Base-by-base conservation (phyloP, 2,113 vertebrate species). In the Zosterops hypoxanthus region DNA sequence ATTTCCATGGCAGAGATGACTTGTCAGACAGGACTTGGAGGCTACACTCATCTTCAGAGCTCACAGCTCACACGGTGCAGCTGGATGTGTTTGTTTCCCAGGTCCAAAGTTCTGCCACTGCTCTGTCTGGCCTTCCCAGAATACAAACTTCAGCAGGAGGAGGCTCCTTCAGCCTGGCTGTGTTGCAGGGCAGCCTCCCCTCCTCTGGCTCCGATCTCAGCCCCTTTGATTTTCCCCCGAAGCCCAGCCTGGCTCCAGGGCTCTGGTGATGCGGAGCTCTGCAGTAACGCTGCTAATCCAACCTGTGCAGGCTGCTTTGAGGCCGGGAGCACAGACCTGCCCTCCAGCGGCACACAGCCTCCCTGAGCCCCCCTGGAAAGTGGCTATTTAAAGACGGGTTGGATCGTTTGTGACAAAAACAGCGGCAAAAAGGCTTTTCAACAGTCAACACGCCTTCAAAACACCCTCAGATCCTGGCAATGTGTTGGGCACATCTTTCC, bases 351-450 rank as follows among this genome's bases (percentile, higher is more conserved):
- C 28, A 0, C 39, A 14, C 47, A 22, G 29, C 33, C 47, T 65
- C 41, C 11, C 47, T 2, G 8, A 66, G 72, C 65, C 63, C 36
- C 4, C 26, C 63, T 36, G 46, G 25, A 14, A 16, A 26, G 41
- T 9, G 5, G 1, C 72, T 17, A 0, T 34, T 76, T n/a, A 9
- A 13, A 34, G 12, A 42, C 15, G 3, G 0, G 5, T 29, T 15
- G 33, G 52, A 50, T 57, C 46, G 2, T 68, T 71, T 60, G 81
- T 22, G 59, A 57, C 42, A 55, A 56, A 69, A 83, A 7, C 64
- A 29, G 65, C 72, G 50, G 39, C 42, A 41, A 55, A 78, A 80
- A 56, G 34, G n/a, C 36, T 26, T 81, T 65, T 65, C 81, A 6
- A 0, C 16, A 52, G 23, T 52, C 31, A 57, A 2, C 25, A 28